Conservation (phyloP, 2,113 vertebrate species). For the Lycaon pictus region DNA sequence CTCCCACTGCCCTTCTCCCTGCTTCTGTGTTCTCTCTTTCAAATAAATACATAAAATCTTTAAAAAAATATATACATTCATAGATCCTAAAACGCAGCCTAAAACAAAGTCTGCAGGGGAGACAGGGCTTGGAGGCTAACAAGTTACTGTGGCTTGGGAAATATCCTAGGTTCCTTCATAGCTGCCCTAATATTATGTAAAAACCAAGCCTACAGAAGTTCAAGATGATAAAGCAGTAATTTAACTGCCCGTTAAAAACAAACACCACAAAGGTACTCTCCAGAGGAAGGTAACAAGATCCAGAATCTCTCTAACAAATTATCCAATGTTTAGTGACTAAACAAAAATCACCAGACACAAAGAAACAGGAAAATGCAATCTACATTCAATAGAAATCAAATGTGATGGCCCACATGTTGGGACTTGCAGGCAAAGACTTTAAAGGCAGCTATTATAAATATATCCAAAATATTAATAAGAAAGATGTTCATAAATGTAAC, state of each 20-base stretch:
- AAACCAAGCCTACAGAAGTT: background rate
- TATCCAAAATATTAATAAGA: constrained; percentile 17
- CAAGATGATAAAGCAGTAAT: constrained; percentile 17
- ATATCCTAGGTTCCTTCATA: background rate
- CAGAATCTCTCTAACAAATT: constrained; percentile 8
- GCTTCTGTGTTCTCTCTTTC: no score
- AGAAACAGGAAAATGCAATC: constrained; percentile 10
- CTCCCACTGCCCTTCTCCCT: no score
- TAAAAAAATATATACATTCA: background rate
- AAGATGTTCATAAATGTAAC: constrained; percentile 25
- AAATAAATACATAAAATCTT: no score
- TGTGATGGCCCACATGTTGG: background rate
- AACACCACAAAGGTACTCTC: background rate
- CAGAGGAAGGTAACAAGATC: constrained; percentile 15
- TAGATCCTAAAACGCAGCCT: background rate
- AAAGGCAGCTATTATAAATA: constrained; percentile 38
- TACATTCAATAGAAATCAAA: constrained; percentile 37
- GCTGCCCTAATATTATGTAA: background rate
- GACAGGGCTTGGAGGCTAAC: background rate
- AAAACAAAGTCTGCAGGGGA: constrained; percentile 16
- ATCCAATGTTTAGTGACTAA: background rate
- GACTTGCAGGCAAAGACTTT: constrained; percentile 2
- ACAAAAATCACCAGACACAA: constrained; percentile 31
- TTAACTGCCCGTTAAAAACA: background rate
- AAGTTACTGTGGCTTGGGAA: background rate